Base-by-base conservation (phyloP, 2,888 invertebrate species). In the Cryptus armator region DNA sequence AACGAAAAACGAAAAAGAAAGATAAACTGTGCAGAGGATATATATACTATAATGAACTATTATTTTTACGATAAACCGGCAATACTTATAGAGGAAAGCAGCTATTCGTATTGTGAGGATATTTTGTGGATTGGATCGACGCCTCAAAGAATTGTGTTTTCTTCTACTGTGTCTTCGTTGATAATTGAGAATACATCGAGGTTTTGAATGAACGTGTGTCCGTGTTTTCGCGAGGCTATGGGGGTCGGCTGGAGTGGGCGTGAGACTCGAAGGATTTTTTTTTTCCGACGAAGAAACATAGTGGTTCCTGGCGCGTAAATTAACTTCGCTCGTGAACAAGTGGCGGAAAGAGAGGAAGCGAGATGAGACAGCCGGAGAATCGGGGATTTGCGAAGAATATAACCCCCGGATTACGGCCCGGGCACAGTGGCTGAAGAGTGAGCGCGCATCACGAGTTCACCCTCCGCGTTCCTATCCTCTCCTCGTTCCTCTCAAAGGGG, bases 401-500 rank as follows among this genome's bases (percentile, higher is more conserved):
- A 37, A 37, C 0, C 37, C 37, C 44, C 70, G 53, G 76, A 71
- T 81, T 80, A 72, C 68, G 77, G 74, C 77, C 80, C 79, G 59
- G 79, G 76, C 71, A 83, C 75, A 70, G 48, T 71, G 77, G 83
- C 81, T 75, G 67, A 79, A 56, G 68, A 83, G 80, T 59, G 67
- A 71, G 68, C 72, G 71, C 76, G 59, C 46, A 64, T 37, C 53
- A 29, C 19, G 43, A 76, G 51, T 66, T 76, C 51, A 76, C 29
- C 59, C 59, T 14, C 59, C 29, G 12, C 64, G n/a, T 3, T 29
- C 10, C 64, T 67, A 32, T 66, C 53, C 64, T 70, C 71, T 80
- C 14, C 6, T 29, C 29, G 24, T n/a, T 59, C 59, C 77, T 77
- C 77, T 70, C 81, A 86, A 86, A 86, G 83, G 86, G 87, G 86